Evolutionary conservation across 2,797 vertebrate species (phyloP).

Genomic region (Chelonia mydas): DNA sequence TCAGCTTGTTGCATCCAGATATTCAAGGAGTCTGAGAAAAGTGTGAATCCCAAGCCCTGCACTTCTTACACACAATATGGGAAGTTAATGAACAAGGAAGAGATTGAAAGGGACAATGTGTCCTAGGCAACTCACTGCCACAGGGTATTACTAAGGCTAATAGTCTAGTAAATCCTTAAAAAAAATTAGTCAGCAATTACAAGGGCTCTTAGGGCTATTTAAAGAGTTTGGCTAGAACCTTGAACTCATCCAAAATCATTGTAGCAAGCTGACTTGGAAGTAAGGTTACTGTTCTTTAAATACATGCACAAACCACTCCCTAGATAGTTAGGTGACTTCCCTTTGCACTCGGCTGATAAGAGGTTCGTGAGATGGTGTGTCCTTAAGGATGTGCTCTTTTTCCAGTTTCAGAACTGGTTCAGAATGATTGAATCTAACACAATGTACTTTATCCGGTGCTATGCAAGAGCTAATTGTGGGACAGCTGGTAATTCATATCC

Average conservation of each 20-base stretch:
- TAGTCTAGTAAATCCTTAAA: neutral
- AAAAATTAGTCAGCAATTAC: neutral
- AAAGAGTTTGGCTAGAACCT: neutral
- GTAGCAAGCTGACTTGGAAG: neutral
- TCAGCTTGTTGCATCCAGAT: neutral
- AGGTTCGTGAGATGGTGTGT: neutral
- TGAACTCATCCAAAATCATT: neutral
- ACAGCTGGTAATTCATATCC: neutral
- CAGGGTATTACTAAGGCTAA: neutral
- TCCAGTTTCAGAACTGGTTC: neutral
- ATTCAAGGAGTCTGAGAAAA: neutral
- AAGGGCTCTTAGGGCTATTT: neutral
- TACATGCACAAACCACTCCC: neutral
- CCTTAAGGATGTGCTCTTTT: neutral
- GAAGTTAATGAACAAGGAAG: neutral
- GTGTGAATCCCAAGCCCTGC: neutral
- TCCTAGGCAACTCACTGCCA: neutral
- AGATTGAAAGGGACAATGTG: neutral
- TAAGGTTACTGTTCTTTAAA: neutral
- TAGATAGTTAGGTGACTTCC: neutral
- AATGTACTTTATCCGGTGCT: neutral
- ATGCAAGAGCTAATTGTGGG: neutral
- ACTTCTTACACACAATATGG: neutral
- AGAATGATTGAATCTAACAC: neutral
- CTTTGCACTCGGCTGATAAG: neutral